Evolutionary conservation across 2,888 invertebrate species (phyloP), one percentile per base, ranked within the genome.

Genomic region (Eurytoma adleriae): DNA sequence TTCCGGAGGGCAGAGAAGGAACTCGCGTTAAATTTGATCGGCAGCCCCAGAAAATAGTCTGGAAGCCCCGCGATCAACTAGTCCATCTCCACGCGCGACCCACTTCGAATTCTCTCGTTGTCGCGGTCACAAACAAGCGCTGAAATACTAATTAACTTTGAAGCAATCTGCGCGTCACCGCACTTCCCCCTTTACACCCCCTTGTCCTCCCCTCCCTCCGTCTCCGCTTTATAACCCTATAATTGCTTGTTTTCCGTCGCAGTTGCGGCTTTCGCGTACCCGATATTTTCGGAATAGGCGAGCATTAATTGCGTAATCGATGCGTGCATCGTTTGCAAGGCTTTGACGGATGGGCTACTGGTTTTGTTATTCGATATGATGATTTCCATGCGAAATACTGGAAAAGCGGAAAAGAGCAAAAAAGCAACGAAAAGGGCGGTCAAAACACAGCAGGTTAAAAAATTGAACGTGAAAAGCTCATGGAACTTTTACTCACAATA

Each of bases 71-170:
- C 59, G 27, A 64, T 48, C 52, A 64, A 64, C 52, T 18, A 56
- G 73, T 66, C 30, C 73, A 48, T 74, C 54, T 18, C 50, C 12
- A 61, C 18, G 52, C n/a, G 20, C 20, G 4, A 30, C 24, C 24
- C 57, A 48, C 30, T 68, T 76, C 50, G 40, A 18, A 52, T 52
- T 52, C 67, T 52, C 20, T 48, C 52, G 12, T 1, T 50, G 14
- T 40, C 54, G 72, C 56, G 72, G 72, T 72, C 56, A 18, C 66
- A 24, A 67, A 61, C 59, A 54, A 67, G 73, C 52, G 48, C 40
- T 73, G 68, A 73, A 74, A 73, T 73, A 69, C 79, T 79, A 79
- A 79, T 79, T 69, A 79, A 79, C 61, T 74, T 56, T 24, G 40
- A 24, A 24, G 73, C 68, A 68, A 74, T 79, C 52, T 79, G 56